Evolutionary conservation across 2,797 vertebrate genomes (phyloP).

Genomic region (Linurgus olivaceus): DNA sequence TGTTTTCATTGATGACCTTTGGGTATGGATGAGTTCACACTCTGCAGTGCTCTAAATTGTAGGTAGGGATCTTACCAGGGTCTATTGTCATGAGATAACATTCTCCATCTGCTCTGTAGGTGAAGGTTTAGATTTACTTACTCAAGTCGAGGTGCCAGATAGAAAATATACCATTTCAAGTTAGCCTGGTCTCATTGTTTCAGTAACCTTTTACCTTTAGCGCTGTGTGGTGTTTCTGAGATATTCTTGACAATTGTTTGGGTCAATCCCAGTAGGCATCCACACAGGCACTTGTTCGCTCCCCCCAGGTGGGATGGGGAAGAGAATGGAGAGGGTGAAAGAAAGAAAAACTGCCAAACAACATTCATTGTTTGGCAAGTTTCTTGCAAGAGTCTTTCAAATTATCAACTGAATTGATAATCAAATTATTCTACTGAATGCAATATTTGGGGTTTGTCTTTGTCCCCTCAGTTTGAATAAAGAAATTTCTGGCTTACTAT

Average conservation of each 20-base stretch:
- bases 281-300: rapidly evolving
- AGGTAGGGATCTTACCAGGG: neutral
- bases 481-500: neutral
- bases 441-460: neutral
- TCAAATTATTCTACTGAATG: neutral
- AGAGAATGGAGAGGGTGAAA: neutral
- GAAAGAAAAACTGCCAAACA: neutral
- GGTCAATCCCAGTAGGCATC: neutral
- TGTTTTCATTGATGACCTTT: neutral
- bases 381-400: neutral
- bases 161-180: neutral
- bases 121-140: neutral
- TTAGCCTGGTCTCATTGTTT: neutral
- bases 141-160: neutral
- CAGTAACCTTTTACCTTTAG: neutral
- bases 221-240: neutral
- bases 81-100: neutral
- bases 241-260: neutral
- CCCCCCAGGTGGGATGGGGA: rapidly evolving
- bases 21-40: neutral
- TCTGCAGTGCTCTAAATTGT: neutral
- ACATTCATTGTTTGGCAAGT: neutral
- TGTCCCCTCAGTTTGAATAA: neutral
- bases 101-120: neutral
- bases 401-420: too few species aligned